These are phyloP conservation scores for Gymnocephalus cernua DNA, from an alignment of 2,113 vertebrate species.

Conservation along the genomic window DNA sequence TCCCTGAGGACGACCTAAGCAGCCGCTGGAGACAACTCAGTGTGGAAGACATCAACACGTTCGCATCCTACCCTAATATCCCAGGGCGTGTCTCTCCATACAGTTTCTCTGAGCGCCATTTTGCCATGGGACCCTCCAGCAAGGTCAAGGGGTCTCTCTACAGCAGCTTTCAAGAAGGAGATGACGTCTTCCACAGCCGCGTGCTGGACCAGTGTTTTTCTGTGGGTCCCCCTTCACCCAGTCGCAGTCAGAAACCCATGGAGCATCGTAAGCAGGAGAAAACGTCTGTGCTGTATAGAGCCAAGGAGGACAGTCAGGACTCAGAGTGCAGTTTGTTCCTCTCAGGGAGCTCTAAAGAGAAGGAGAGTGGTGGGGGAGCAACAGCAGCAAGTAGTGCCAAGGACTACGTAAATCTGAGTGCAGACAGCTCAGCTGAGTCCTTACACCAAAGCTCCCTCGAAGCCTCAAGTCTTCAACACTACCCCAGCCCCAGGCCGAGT, in stretches of 20 bases:
- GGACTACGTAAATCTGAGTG: constrained; percentile 87
- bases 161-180: constrained; percentile 92
- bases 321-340: constrained; percentile 87
- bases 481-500: constrained; percentile 82
- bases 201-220: constrained; percentile 89
- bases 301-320: constrained; percentile 88
- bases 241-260: constrained; percentile 83
- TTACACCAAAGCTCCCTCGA: constrained; percentile 90
- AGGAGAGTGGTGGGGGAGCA: constrained; percentile 72
- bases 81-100: constrained; percentile 86
- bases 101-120: constrained; percentile 90
- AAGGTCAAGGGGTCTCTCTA: constrained; percentile 89
- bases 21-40: constrained; percentile 91
- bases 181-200: constrained; percentile 88
- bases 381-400: constrained; percentile 65
- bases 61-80: constrained; percentile 85
- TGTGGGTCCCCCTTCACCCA: constrained; percentile 73
- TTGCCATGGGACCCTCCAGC: constrained; percentile 80
- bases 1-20: constrained; percentile 86
- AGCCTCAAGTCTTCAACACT: constrained; percentile 89
- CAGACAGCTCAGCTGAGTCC: constrained; percentile 90
- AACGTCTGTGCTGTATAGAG: constrained; percentile 80
- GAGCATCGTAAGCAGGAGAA: constrained; percentile 86
- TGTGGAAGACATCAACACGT: constrained; percentile 91
- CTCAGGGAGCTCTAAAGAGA: constrained; percentile 89